Conservation (phyloP, 2,113 vertebrate species). For the Ctenomys sociabilis region DNA sequence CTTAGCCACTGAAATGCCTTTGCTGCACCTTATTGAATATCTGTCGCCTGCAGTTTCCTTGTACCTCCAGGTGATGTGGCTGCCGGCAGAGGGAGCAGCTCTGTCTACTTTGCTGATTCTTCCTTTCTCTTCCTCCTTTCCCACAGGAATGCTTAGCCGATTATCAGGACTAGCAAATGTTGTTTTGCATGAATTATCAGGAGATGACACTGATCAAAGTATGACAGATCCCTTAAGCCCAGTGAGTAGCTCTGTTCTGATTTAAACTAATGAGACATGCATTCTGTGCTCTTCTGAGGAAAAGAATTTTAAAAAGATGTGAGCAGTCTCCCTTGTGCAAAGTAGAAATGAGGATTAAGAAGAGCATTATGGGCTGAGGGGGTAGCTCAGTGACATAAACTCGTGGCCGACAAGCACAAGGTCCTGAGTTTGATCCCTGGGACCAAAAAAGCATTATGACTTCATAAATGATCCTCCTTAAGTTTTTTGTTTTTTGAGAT, state of each 20-base stretch:
- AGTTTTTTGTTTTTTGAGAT: background rate
- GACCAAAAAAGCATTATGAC: background rate
- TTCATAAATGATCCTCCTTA: conserved; percentile 34
- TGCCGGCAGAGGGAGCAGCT: background rate
- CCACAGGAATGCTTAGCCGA: conserved; percentile 92
- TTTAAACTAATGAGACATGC: background rate
- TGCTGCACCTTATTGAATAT: background rate
- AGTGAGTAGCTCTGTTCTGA: conserved; percentile 82
- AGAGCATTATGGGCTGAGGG: background rate
- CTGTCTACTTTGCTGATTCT: conserved; percentile 20
- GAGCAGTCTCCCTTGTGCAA: background rate
- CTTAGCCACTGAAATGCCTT: background rate
- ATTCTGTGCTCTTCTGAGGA: conserved; percentile 14
- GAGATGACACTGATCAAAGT: conserved; percentile 80
- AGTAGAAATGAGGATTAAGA: conserved; percentile 21
- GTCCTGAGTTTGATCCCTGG: too few relatives aligned
- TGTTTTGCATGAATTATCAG: conserved; percentile 94
- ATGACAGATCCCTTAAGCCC: conserved; percentile 41
- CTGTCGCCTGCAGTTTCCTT: background rate
- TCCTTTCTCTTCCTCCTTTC: conserved; percentile 27
- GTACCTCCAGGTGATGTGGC: background rate
- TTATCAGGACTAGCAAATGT: conserved; percentile 92
- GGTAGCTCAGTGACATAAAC: too few relatives aligned
- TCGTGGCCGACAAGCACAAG: too few relatives aligned
- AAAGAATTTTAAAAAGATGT: background rate